Conservation (phyloP, 1,140 invertebrate genomes). For the Magallana gigas region DNA sequence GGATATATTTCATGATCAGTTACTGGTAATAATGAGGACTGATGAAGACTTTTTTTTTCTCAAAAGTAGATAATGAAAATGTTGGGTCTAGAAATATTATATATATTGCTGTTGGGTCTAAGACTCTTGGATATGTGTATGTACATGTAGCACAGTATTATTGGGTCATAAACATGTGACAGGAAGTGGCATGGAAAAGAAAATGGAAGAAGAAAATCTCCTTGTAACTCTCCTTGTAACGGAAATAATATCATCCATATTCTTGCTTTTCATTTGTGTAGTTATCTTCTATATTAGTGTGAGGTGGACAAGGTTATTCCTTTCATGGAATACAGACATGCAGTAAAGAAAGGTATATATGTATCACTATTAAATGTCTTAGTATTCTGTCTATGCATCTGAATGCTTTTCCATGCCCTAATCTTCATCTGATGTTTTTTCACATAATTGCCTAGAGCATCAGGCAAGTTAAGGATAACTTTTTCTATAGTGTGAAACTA, state of each 20-base stretch:
- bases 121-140: neutral
- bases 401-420: neutral
- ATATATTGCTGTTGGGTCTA: too few species aligned
- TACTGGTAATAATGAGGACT: neutral
- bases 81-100: too few species aligned
- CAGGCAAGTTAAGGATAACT: neutral
- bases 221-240: neutral
- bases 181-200: neutral
- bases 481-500: neutral
- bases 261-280: conserved; percentile 5
- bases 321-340: conserved; percentile 8
- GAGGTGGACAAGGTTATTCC: conserved; percentile 3
- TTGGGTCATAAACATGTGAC: neutral
- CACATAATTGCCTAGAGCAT: conserved; percentile 7
- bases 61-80: too few species aligned
- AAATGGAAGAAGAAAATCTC: neutral
- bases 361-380: neutral
- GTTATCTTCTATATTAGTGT: conserved; percentile 3
- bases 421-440: neutral
- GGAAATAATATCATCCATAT: neutral
- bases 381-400: neutral
- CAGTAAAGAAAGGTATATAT: conserved; percentile 4
- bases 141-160: neutral
- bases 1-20: neutral
- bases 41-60: too few species aligned